Conservation (phyloP, 2,888 invertebrate species). For the Caenorhabditis drosophilae region DNA sequence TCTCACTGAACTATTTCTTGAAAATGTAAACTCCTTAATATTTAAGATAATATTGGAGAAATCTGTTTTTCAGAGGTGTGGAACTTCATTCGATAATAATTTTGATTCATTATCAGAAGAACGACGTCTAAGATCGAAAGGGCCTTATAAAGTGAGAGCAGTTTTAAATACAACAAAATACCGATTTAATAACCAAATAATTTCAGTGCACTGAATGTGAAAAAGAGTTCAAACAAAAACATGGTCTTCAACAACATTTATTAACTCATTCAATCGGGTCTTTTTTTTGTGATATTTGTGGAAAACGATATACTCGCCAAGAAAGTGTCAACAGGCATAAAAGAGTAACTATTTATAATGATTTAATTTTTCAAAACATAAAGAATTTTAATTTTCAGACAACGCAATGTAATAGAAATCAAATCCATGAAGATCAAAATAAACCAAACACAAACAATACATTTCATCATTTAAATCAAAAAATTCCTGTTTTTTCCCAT, state of each 20-base stretch:
- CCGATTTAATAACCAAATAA: not conserved
- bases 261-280: slow-evolving; percentile 20
- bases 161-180: too few species aligned
- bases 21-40: too few species aligned
- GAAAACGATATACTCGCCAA: slow-evolving; percentile 26
- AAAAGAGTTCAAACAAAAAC: slow-evolving; percentile 26
- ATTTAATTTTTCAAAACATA: too few species aligned
- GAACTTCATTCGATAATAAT: too few species aligned
- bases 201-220: slow-evolving; percentile 16
- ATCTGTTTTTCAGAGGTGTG: too few species aligned
- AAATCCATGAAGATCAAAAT: not conserved
- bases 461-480: not conserved
- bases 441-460: too few species aligned
- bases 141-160: too few species aligned
- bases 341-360: slow-evolving; percentile 10
- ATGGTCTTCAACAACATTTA: slow-evolving; percentile 22
- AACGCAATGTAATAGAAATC: slow-evolving; percentile 17
- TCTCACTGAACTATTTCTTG: too few species aligned
- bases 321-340: slow-evolving; percentile 32
- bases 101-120: too few species aligned
- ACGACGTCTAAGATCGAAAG: too few species aligned
- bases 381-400: slow-evolving; percentile 25
- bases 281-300: slow-evolving; percentile 31
- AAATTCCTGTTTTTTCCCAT: not conserved
- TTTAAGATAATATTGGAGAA: too few species aligned